Evolutionary conservation across 2,113 vertebrate genomes (phyloP).

Genomic region (Tupaia chinensis): DNA sequence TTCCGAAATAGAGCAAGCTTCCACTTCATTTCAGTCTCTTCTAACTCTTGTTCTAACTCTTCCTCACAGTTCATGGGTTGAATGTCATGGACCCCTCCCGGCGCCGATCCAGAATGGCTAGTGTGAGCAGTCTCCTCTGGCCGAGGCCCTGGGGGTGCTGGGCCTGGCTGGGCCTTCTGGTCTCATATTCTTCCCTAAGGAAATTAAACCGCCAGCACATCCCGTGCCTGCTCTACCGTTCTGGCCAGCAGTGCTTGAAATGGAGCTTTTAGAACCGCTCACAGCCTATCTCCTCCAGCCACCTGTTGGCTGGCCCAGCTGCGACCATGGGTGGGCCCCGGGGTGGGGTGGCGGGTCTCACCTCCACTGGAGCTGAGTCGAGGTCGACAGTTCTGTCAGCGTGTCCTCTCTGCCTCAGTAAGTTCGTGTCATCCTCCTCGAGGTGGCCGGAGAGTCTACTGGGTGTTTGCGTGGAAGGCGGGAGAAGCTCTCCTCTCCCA

Average conservation of each 20-base stretch:
- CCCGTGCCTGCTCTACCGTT: constrained; percentile 30
- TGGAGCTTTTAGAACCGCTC: constrained; percentile 50
- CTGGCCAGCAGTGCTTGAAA: constrained; percentile 65
- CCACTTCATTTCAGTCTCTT: background rate
- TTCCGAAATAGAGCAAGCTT: background rate
- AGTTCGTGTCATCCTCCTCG: background rate
- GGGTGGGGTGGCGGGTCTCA: background rate
- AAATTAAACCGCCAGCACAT: constrained; percentile 63
- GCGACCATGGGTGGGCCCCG: background rate
- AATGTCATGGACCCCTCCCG: background rate
- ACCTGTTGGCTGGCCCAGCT: constrained; percentile 36
- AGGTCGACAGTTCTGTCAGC: background rate
- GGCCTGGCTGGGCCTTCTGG: constrained; percentile 62
- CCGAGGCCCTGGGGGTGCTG: constrained; percentile 26
- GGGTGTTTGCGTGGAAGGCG: background rate
- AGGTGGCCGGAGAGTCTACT: background rate
- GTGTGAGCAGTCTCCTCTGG: constrained; percentile 75
- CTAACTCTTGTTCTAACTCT: background rate
- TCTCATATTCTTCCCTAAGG: constrained; percentile 74
- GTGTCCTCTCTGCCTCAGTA: background rate
- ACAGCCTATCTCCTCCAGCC: constrained; percentile 18
- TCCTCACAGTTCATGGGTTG: background rate
- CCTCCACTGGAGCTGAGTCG: background rate
- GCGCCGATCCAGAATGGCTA: constrained; percentile 69
- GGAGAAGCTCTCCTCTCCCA: background rate